Conservation (phyloP, 2,797 vertebrate species). For the Mionectes olivaceus region DNA sequence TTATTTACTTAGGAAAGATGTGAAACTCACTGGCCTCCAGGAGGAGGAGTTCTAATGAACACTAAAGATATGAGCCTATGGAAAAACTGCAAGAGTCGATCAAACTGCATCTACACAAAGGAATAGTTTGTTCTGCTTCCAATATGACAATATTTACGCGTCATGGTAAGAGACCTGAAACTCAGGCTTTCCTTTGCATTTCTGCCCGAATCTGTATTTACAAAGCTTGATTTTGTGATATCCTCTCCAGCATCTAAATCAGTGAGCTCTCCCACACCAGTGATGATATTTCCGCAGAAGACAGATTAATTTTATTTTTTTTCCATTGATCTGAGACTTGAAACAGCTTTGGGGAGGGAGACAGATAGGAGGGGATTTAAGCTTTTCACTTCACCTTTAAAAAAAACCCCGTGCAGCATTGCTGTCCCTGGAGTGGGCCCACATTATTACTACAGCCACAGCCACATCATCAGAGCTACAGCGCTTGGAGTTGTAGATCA, state of each 20-base stretch:
- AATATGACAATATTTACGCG: background rate
- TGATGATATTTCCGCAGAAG: background rate
- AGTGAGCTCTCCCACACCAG: background rate
- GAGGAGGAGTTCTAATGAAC: background rate
- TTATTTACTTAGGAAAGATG: conserved; percentile 8
- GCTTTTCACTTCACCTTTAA: conserved; percentile 60
- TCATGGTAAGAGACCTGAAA: background rate
- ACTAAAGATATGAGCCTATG: background rate
- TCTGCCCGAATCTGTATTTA: conserved; percentile 17
- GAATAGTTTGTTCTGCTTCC: background rate
- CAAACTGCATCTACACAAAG: background rate
- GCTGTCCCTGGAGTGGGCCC: conserved; percentile 44
- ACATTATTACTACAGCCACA: conserved; percentile 64
- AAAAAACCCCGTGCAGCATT: background rate
- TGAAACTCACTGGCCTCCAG: background rate
- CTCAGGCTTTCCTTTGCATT: background rate
- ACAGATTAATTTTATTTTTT: background rate
- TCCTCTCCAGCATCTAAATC: background rate
- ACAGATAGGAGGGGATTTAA: conserved; percentile 25
- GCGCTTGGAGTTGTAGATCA: conserved; percentile 60
- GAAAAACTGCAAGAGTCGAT: background rate
- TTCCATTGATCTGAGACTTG: conserved; percentile 29
- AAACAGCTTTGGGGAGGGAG: conserved; percentile 36
- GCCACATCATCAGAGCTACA: conserved; percentile 66
- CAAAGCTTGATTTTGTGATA: conserved; percentile 6